Percentiles rank a stretch among this genome's conserved stretches.
phyloP scores from a whole-genome alignment of 2,113 vertebrate genomes.

The Lepisosteus oculatus region DNA sequence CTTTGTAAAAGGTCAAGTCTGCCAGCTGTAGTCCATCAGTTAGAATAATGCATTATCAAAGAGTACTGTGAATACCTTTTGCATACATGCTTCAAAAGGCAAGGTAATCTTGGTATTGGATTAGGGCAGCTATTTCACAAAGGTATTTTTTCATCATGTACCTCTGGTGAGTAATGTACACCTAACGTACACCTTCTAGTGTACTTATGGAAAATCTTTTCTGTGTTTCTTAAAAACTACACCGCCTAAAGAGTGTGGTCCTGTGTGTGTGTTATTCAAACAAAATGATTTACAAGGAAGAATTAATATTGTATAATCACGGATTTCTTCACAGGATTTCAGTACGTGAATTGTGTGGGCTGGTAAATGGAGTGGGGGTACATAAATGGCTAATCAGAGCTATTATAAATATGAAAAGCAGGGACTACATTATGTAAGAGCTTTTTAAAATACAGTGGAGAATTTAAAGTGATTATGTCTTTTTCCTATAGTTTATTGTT shows the following conservation, averaged over 20 bases:
- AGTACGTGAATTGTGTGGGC: neutral
- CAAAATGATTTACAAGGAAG: neutral
- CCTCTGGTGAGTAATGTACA: too few species aligned
- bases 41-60: constrained; percentile 37
- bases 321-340: neutral
- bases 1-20: constrained; percentile 48
- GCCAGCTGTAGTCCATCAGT: constrained; percentile 31
- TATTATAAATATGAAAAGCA: too few species aligned
- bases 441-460: too few species aligned
- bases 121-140: constrained; percentile 40
- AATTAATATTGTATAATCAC: constrained; percentile 1
- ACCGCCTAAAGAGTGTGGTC: neutral
- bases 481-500: too few species aligned
- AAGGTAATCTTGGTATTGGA: constrained; percentile 36
- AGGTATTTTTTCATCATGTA: neutral
- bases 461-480: too few species aligned
- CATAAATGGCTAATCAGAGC: neutral
- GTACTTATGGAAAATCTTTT: constrained; percentile 4
- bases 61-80: constrained; percentile 38
- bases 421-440: too few species aligned
- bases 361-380: neutral
- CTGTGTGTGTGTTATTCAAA: neutral
- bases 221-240: neutral
- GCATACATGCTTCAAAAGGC: constrained; percentile 43
- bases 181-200: neutral